Conservation (phyloP, 2,113 vertebrate genomes). For the Excalfactoria chinensis region DNA sequence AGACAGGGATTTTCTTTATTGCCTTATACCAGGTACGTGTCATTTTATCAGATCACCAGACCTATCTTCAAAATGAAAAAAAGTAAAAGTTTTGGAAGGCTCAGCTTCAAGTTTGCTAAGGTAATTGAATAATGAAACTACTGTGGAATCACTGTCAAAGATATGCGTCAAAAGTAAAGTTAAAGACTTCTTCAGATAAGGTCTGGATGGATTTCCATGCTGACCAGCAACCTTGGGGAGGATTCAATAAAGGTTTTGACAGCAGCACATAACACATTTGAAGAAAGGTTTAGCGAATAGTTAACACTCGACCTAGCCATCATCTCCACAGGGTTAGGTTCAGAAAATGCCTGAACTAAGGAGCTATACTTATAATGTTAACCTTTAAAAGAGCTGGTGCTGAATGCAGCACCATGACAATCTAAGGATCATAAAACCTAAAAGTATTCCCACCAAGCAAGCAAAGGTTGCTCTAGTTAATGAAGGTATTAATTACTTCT, state of each 20-base stretch:
- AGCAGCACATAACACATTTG: not conserved
- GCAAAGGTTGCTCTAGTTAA: not conserved
- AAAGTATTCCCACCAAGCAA: not conserved
- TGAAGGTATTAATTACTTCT: not conserved
- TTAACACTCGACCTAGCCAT: not conserved
- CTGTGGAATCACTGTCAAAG: not conserved
- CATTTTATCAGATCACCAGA: not conserved
- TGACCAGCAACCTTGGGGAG: not conserved
- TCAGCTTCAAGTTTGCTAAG: not conserved
- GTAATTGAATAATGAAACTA: not conserved
- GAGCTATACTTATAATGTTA: not conserved
- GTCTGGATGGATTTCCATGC: not conserved
- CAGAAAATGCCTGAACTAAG: not conserved
- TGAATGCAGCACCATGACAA: not conserved
- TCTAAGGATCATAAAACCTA: not conserved
- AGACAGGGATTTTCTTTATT: not conserved
- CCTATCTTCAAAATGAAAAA: not conserved
- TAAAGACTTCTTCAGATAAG: conserved; percentile 5
- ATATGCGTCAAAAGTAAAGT: not conserved
- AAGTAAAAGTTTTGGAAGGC: not conserved
- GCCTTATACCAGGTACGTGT: not conserved
- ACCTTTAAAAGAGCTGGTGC: not conserved
- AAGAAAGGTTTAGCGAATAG: not conserved
- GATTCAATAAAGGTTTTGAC: not conserved
- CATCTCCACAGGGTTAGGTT: not conserved